These are phyloP conservation scores for Aix galericulata DNA, from an alignment of 2,113 vertebrate genomes.

Conservation along the genomic window DNA sequence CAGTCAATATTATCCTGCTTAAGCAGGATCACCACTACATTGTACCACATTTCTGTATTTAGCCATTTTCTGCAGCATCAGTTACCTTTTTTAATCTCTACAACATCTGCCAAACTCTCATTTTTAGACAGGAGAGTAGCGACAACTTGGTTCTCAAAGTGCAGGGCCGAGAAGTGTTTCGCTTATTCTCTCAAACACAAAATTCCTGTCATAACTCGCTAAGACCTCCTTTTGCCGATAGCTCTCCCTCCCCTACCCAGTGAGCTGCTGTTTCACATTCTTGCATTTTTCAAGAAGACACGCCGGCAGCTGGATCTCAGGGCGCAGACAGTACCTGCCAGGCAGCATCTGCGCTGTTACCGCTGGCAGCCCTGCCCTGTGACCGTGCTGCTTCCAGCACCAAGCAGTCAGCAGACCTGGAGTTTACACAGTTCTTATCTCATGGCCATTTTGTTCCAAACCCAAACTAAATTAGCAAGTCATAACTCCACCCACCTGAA, in stretches of 20 bases:
- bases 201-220: conserved; percentile 59
- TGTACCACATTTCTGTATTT: background rate
- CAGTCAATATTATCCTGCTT: background rate
- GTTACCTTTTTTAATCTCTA: background rate
- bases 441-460: conserved; percentile 32
- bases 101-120: background rate
- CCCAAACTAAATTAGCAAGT: conserved; percentile 33
- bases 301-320: conserved; percentile 6
- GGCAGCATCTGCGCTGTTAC: background rate
- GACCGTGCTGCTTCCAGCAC: background rate
- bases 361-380: background rate
- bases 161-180: background rate
- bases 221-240: background rate
- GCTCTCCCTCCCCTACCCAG: background rate
- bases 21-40: background rate
- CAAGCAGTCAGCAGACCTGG: conserved; percentile 11
- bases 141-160: background rate
- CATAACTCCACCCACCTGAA: conserved; percentile 35
- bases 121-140: conserved; percentile 20
- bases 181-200: conserved; percentile 25
- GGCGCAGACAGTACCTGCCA: conserved; percentile 26
- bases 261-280: conserved; percentile 39
- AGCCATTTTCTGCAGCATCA: background rate
- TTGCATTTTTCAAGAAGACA: conserved; percentile 43
- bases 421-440: conserved; percentile 53